Base-by-base conservation (phyloP, 2,113 vertebrate genomes). In the Junco hyemalis region DNA sequence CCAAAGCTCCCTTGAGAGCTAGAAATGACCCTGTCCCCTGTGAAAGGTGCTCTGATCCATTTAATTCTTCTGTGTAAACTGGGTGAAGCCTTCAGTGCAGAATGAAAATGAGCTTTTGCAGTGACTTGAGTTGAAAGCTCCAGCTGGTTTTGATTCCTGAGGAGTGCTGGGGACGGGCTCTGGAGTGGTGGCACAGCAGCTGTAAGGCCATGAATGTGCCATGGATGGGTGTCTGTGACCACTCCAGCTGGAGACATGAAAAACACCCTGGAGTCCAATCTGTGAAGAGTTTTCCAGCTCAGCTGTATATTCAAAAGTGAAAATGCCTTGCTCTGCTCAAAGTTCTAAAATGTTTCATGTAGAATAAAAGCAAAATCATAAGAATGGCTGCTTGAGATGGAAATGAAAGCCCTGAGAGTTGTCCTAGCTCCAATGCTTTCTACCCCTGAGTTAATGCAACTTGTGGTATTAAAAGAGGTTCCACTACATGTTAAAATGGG, bases 111-210 rank as follows among this genome's bases (percentile, higher is more conserved):
- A 61, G 26, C 10, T 66, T 65, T 35, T 42, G 29, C 31, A 78
- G 23, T 60, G 42, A 51, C 23, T n/a, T 42, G 13, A 14, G 18
- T 38, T 64, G 25, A 40, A 53, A 60, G 28, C 25, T 54, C 28
- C 9, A n/a, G 23, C 33, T 73, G 40, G 21, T 35, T 71, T 71
- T 64, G 56, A 10, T 29, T n/a, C 35, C 33, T 16, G 53, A 40
- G 63, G 24, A 12, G 12, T 1, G 5, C 21, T 26, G 33, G 22
- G 6, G 20, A 5, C 4, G 2, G 9, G 0, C 50, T 29, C 8
- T 14, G 6, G 17, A 50, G 38, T 7, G 11, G 5, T 28, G 50
- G 40, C 36, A 40, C 22, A 31, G 57, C 44, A 25, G 47, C 28
- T 31, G 3, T 11, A 8, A 70, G 6, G 65, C 36, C 25, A 25